Evolutionary conservation across 2,888 invertebrate genomes (phyloP), one percentile per base, ranked within the genome.

Genomic region (Elaeidobius kamerunicus): DNA sequence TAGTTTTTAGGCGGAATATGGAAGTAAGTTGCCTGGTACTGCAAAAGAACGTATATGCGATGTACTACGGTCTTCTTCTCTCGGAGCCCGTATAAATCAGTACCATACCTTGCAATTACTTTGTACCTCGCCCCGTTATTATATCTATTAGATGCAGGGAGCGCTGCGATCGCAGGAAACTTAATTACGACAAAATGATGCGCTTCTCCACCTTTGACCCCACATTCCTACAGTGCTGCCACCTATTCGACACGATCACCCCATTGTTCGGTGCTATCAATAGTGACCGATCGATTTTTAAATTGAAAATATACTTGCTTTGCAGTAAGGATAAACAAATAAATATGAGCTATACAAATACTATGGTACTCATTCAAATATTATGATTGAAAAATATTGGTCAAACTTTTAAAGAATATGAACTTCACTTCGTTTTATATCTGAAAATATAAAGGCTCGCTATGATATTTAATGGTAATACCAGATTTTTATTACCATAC

Each of bases 121-220:
- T 63, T 59, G 63, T 68, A 70, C 69, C 68, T 71, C 71, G 70
- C 72, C 70, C 72, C 71, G 69, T 73, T 72, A 73, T 73, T 73
- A 73, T 72, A 72, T 73, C 72, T 72, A 73, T 73, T 73, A 72
- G 69, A 71, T 67, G 71, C 69, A 70, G 69, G 71, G 72, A 71
- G 72, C 70, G 71, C 67, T 68, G 64, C 63, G 69, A 69, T 69
- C 67, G 68, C 69, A 65, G 68, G 70, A 68, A 67, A 71, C 73
- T 73, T 73, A 73, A 73, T 73, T 73, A 73, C 69, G 70, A 66
- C 67, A 66, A 68, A 69, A 66, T 69, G 68, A 67, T 67, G 69
- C 64, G 65, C 69, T 69, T 63, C 68, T 67, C 68, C 72, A 73
- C 71, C 73, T 73, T 66, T 72, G 71, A 72, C 71, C 72, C 66